Conservation (phyloP, 2,888 invertebrate genomes). For the Leucoma salicis region DNA sequence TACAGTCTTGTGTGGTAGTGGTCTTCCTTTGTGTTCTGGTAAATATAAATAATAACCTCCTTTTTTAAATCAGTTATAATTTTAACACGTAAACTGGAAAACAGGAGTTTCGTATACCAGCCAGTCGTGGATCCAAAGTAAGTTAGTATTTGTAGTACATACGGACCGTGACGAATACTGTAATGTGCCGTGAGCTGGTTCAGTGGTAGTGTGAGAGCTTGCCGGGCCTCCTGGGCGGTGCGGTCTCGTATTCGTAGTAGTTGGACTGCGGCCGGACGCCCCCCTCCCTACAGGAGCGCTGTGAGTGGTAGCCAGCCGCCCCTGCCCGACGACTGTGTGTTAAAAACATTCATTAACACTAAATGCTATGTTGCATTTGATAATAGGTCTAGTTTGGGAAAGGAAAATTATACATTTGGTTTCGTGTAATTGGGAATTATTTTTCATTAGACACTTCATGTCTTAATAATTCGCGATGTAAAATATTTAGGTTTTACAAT, state of each 20-base stretch:
- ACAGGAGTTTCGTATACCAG: conserved; percentile 12
- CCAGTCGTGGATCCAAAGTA: conserved; percentile 23
- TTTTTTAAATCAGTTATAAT: too few species aligned
- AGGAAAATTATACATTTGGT: too few species aligned
- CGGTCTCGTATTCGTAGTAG: conserved; percentile 92
- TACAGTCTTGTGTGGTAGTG: too few species aligned
- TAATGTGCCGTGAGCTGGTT: conserved; percentile 18
- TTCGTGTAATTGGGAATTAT: not conserved
- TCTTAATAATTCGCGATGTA: too few species aligned
- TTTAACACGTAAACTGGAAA: conserved; percentile 15
- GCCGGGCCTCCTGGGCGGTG: conserved; percentile 79
- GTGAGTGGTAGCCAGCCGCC: conserved; percentile 80
- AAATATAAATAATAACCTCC: too few species aligned
- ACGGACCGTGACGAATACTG: conserved; percentile 8
- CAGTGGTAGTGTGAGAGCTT: conserved; percentile 80
- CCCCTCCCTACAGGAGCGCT: conserved; percentile 82
- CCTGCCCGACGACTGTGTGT: conserved; percentile 64
- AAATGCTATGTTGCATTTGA: not conserved
- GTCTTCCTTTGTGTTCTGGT: too few species aligned
- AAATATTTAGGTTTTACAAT: too few species aligned
- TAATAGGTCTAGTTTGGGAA: too few species aligned
- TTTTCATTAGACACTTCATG: too few species aligned
- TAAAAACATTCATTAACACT: conserved; percentile 15
- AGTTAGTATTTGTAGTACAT: conserved; percentile 15
- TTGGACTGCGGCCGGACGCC: conserved; percentile 88